A percentile compares a stretch with the other conserved stretches of the same genome.
Conservation (phyloP, 2,888 invertebrate genomes). For the Rhodophaea formosa region DNA sequence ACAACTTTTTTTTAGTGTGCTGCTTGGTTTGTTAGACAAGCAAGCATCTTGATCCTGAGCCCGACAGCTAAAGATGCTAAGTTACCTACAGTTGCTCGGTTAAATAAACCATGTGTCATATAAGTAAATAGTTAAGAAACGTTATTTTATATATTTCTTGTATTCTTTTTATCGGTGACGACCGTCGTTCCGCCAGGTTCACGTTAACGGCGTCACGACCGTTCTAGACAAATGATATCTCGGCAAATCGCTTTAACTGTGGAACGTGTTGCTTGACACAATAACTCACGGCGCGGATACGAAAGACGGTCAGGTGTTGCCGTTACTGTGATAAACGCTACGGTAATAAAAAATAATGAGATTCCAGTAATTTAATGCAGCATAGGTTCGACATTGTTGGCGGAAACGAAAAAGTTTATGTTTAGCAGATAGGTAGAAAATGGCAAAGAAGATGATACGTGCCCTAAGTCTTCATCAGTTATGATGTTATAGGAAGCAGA, state of each 20-base stretch:
- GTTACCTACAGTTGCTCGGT: too few relatives aligned
- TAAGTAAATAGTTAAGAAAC: too few relatives aligned
- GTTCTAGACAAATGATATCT: conserved; percentile 22
- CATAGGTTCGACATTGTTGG: not conserved
- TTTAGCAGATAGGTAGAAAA: not conserved
- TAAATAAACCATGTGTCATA: too few relatives aligned
- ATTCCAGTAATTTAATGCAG: not conserved
- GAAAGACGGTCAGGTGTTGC: not conserved
- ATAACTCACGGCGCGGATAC: not conserved
- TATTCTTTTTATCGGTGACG: not conserved
- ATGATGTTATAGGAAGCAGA: too few relatives aligned
- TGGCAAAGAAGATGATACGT: too few relatives aligned
- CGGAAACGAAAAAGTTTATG: not conserved
- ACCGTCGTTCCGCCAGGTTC: conserved; percentile 1
- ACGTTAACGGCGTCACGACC: conserved; percentile 23
- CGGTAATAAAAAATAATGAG: not conserved
- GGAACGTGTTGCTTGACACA: conserved; percentile 6
- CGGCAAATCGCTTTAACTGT: conserved; percentile 1
- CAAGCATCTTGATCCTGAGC: too few relatives aligned
- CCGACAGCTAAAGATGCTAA: too few relatives aligned
- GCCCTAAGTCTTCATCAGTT: too few relatives aligned
- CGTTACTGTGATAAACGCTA: not conserved
- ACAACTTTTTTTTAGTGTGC: too few relatives aligned
- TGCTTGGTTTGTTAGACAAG: too few relatives aligned
- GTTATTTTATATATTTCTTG: not conserved